A percentile compares a stretch with the other conserved stretches of the same genome.
phyloP scores from a whole-genome alignment of 2,113 vertebrate species.

The Neoarius graeffei region DNA sequence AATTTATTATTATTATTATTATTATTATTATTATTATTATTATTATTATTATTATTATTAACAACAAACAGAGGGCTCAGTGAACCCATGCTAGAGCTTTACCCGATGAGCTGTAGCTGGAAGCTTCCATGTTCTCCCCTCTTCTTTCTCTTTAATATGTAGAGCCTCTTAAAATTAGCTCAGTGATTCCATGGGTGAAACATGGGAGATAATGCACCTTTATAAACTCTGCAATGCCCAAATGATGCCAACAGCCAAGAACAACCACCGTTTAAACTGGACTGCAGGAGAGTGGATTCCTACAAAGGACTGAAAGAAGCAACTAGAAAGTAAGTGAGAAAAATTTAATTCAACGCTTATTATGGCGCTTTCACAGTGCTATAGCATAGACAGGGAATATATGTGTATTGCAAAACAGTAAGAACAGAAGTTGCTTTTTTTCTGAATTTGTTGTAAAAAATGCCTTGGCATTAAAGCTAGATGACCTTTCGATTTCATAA shows the following conservation, averaged over 20 bases:
- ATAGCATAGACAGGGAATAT: not conserved
- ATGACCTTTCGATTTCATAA: too few species aligned
- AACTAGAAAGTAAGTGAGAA: not conserved
- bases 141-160: slow-evolving; percentile 11
- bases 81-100: slow-evolving; percentile 6
- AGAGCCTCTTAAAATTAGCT: slow-evolving; percentile 40
- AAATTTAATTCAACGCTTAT: not conserved
- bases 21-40: not conserved
- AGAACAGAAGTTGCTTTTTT: not conserved
- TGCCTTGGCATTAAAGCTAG: too few species aligned
- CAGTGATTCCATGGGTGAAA: slow-evolving; percentile 37
- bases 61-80: slow-evolving; percentile 24
- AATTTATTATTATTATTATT: not conserved
- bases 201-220: slow-evolving; percentile 21
- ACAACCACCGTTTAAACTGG: not conserved
- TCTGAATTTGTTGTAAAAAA: not conserved
- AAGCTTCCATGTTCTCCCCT: slow-evolving; percentile 8
- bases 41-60: too few species aligned
- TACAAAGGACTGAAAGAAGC: not conserved
- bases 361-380: not conserved
- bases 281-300: not conserved
- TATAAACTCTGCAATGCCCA: slow-evolving; percentile 38
- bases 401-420: not conserved
- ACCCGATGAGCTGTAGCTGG: slow-evolving; percentile 8
- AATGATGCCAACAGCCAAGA: slow-evolving; percentile 17